Evolutionary conservation across 2,113 vertebrate genomes (phyloP), one percentile per base, ranked within the genome.

Genomic region (Hyperoodon ampullatus): DNA sequence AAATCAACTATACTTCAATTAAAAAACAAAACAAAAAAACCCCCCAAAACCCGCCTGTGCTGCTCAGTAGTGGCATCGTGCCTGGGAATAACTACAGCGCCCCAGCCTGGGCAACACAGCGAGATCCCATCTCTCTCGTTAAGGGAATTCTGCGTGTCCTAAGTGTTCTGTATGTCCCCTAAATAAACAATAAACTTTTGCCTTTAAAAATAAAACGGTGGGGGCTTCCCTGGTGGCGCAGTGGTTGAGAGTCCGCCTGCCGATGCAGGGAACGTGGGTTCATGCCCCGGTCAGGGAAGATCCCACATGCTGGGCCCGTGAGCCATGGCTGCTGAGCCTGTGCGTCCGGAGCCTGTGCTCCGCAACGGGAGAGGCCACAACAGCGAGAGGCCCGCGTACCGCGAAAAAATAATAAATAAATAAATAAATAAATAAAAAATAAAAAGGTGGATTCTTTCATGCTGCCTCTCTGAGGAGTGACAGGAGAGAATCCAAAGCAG

Each of bases 51-150:
- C 60, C 1, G 19, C 44, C 75, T 35, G 6, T 6, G 33, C 50
- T 35, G 33, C 35, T 58, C 19, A 24, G 33, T 3, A 35, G 53
- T 24, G 77, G 33, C 33, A 33, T 35, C 0, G 1, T 0, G 12
- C 53, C 77, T 24, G 12, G 35, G 50, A 80, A 15, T 35, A 35
- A 21, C 77, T 50, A 58, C 1, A 14, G 19, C 3, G 0, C 33
- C 11, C 50, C 23, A 58, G 77, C 10, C 19, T 58, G 50, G 50
- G n/a, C 50, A 55, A 35, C 50, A 80, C 16, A 23, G 47, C 0
- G 1, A 55, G 19, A 55, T 19, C 33, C 12, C 7, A 6, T 24
- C 50, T 80, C 77, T 80, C 50, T 35, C 18, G 18, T 55, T 35
- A 58, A 24, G 3, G 50, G 53, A 65, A 65, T 13, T 28, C 61